Evolutionary conservation across 2,888 invertebrate species (phyloP).

Genomic region (Cryptophagus acutangulus): DNA sequence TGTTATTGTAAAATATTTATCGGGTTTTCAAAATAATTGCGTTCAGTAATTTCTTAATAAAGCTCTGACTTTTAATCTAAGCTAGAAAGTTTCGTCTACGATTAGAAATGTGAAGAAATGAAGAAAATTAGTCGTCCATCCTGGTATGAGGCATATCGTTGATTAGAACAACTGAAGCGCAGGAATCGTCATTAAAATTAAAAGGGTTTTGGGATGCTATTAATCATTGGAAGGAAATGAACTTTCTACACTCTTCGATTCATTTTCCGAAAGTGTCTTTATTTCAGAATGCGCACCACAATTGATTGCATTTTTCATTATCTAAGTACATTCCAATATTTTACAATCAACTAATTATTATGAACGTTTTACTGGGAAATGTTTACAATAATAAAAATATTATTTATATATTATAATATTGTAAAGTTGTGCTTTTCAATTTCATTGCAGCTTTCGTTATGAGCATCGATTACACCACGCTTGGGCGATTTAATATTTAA

Average conservation of each 20-base stretch:
- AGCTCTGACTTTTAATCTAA: not conserved
- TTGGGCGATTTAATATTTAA: too few relatives aligned
- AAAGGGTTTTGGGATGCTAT: slow-evolving; percentile 13
- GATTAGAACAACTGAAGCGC: slow-evolving; percentile 9
- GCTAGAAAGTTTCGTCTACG: not conserved
- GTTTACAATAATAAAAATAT: too few relatives aligned
- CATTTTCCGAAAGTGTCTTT: slow-evolving; percentile 8
- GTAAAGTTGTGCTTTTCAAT: too few relatives aligned
- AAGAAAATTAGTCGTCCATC: slow-evolving; percentile 7
- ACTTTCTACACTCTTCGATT: slow-evolving; percentile 13
- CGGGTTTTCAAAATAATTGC: not conserved
- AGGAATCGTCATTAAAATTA: slow-evolving; percentile 17
- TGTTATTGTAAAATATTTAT: not conserved
- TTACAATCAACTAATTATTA: too few relatives aligned
- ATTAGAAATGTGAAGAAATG: too few relatives aligned
- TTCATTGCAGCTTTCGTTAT: too few relatives aligned
- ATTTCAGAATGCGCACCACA: too few relatives aligned
- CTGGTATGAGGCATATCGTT: slow-evolving; percentile 1
- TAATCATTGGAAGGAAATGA: slow-evolving; percentile 16
- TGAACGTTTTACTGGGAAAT: too few relatives aligned
- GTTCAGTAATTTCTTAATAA: not conserved
- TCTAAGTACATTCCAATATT: too few relatives aligned
- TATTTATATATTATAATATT: too few relatives aligned
- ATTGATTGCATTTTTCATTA: too few relatives aligned
- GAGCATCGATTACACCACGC: too few relatives aligned